These are phyloP conservation scores for Ectemnius continuus DNA, from an alignment of 2,888 invertebrate species.

Conservation along the genomic window DNA sequence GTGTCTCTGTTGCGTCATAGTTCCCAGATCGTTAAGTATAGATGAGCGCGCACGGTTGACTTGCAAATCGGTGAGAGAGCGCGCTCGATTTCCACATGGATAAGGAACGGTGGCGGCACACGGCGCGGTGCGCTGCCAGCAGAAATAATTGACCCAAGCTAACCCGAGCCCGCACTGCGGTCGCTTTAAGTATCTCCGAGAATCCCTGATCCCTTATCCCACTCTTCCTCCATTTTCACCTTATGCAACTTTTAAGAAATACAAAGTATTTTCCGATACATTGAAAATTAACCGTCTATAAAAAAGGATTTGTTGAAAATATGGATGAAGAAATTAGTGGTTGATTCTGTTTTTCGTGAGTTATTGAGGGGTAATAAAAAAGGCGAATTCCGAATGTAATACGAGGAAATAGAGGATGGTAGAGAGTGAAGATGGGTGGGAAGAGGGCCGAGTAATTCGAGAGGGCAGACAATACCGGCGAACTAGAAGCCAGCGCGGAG, in stretches of 20 bases:
- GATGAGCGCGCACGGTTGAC: constrained; percentile 23
- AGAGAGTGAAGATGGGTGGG: constrained; percentile 1
- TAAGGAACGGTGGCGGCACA: constrained; percentile 27
- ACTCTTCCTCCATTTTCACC: neutral
- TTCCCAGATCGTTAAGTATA: constrained; percentile 16
- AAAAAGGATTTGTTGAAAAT: neutral
- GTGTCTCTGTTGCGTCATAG: constrained; percentile 4
- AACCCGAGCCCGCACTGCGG: neutral
- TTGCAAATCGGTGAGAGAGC: constrained; percentile 20
- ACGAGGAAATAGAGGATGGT: constrained; percentile 12
- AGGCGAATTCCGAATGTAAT: neutral
- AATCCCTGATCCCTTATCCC: neutral
- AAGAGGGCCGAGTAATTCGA: constrained; percentile 45
- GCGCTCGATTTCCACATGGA: constrained; percentile 25
- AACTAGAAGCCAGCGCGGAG: constrained; percentile 32
- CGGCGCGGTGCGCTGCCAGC: constrained; percentile 8
- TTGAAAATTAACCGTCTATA: too few species aligned
- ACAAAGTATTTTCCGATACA: too few species aligned
- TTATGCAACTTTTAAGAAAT: neutral
- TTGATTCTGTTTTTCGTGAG: neutral
- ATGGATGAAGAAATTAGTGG: constrained; percentile 19
- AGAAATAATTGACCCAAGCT: constrained; percentile 19
- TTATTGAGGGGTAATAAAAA: neutral
- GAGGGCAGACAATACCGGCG: constrained; percentile 37
- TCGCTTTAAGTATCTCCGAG: neutral